Conservation (phyloP, 2,797 vertebrate genomes). For the Masticophis lateralis region DNA sequence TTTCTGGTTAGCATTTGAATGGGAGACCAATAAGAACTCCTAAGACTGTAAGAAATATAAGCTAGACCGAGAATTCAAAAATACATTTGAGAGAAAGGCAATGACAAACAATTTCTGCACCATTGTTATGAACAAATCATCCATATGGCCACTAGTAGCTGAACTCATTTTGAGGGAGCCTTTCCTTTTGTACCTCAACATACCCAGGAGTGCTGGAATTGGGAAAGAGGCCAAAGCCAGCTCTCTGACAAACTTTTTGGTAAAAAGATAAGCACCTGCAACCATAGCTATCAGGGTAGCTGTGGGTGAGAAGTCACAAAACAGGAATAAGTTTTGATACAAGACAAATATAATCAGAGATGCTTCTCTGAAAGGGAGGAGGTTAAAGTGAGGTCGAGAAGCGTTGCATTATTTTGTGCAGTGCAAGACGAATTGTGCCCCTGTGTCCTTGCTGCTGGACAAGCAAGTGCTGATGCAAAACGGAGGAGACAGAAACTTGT, state of each 20-base stretch:
- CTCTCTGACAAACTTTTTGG: not conserved
- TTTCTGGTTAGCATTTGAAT: not conserved
- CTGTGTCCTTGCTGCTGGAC: not conserved
- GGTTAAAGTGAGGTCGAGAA: not conserved
- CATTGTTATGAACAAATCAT: not conserved
- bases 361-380: not conserved
- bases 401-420: not conserved
- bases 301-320: not conserved
- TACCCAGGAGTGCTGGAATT: not conserved
- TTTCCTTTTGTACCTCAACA: not conserved
- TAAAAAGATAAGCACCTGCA: not conserved
- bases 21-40: not conserved
- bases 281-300: not conserved
- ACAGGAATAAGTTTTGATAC: not conserved
- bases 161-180: not conserved
- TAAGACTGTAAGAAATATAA: not conserved
- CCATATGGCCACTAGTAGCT: not conserved
- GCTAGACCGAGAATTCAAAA: not conserved
- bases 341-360: not conserved
- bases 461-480: slow-evolving; percentile 19
- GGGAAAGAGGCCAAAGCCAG: not conserved
- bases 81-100: not conserved
- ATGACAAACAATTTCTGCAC: not conserved
- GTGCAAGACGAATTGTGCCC: not conserved
- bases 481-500: slow-evolving; percentile 37